A percentile compares a stretch with the other conserved stretches of the same genome.
Evolutionary conservation across 2,113 vertebrate genomes (phyloP).

Genomic region (Rhadina sibilatrix): DNA sequence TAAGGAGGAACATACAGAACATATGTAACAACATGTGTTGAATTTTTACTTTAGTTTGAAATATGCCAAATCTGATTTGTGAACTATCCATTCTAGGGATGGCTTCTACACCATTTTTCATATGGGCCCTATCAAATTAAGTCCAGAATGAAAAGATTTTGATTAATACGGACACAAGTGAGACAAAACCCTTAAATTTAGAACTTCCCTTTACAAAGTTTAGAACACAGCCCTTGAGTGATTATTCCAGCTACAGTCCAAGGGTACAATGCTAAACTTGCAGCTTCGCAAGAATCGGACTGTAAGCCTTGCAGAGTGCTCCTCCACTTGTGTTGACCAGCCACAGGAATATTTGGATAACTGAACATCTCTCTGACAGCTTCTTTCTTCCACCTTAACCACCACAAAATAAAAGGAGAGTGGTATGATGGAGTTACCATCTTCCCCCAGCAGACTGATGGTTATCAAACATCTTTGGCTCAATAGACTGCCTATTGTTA

Average conservation of each 20-base stretch:
- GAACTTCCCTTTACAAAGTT: not conserved
- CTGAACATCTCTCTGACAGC: not conserved
- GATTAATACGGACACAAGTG: not conserved
- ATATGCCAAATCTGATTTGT: not conserved
- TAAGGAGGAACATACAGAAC: not conserved
- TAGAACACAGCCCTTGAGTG: not conserved
- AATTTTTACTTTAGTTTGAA: not conserved
- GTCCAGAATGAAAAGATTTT: not conserved
- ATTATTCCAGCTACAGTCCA: not conserved
- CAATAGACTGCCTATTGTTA: not conserved
- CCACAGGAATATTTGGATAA: not conserved
- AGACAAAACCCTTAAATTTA: not conserved
- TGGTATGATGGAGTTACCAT: not conserved
- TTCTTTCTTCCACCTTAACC: not conserved
- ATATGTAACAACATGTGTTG: not conserved
- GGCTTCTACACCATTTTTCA: not conserved
- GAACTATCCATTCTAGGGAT: not conserved
- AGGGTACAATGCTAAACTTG: not conserved
- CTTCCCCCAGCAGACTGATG: not conserved
- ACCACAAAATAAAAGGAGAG: not conserved
- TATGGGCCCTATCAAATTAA: not conserved
- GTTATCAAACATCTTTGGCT: not conserved
- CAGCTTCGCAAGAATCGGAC: not conserved
- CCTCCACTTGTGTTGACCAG: not conserved
- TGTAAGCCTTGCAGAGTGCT: not conserved